Evolutionary conservation across 2,113 vertebrate genomes (phyloP).

Genomic region (Trogon melanurus): DNA sequence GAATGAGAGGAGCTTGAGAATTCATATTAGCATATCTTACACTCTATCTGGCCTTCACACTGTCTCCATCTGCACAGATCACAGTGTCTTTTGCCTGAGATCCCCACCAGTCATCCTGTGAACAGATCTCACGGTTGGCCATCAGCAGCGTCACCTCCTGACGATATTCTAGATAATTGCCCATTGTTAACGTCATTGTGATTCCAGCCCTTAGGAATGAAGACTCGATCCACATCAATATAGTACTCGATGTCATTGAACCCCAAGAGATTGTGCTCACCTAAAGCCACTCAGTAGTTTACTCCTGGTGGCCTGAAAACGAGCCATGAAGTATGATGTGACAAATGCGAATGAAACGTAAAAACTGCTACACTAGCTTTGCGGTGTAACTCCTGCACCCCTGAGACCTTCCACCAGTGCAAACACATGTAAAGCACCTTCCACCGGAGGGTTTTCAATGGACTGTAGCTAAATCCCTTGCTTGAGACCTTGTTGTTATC

Average conservation of each 20-base stretch:
- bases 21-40: slow-evolving; percentile 21
- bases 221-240: slow-evolving; percentile 12
- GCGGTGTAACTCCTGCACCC: neutral
- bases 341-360: neutral
- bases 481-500: too few relatives aligned
- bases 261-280: slow-evolving; percentile 68
- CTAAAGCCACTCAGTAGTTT: slow-evolving; percentile 61
- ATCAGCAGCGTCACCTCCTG: slow-evolving; percentile 65
- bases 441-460: neutral
- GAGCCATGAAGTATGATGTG: neutral
- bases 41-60: slow-evolving; percentile 70
- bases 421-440: neutral
- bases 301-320: slow-evolving; percentile 20
- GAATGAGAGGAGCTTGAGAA: neutral
- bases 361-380: neutral
- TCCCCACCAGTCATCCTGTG: slow-evolving; percentile 72
- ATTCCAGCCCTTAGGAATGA: slow-evolving; percentile 54
- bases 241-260: slow-evolving; percentile 68
- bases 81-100: slow-evolving; percentile 50
- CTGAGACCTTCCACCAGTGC: neutral
- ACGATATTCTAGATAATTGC: neutral
- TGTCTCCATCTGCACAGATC: slow-evolving; percentile 78
- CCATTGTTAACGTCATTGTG: slow-evolving; percentile 43
- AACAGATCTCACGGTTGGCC: slow-evolving; percentile 70
- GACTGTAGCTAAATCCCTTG: neutral